Conservation (phyloP, 2,888 invertebrate genomes). For the Epistrophe eligans region DNA sequence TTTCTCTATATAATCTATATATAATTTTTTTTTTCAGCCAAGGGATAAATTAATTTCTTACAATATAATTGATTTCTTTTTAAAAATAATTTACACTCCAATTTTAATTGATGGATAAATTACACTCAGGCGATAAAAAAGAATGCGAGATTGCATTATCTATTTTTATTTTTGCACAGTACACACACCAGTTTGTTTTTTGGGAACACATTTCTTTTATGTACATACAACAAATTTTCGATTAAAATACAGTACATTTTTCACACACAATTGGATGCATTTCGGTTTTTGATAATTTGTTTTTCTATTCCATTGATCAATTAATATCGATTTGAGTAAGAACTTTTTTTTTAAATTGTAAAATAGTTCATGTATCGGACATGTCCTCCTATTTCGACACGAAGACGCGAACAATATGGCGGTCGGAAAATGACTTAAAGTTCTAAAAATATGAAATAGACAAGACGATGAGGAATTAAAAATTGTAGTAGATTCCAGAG, state of each 20-base stretch:
- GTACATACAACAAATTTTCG: conserved; percentile 11
- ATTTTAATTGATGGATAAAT: not conserved
- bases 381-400: conserved; percentile 78
- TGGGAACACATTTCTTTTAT: conserved; percentile 31
- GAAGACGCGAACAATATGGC: conserved; percentile 78
- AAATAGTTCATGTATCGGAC: conserved; percentile 78
- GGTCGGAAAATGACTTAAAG: conserved; percentile 75
- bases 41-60: conserved; percentile 34
- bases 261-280: conserved; percentile 6
- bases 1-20: conserved; percentile 40
- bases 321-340: conserved; percentile 77
- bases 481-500: conserved; percentile 62
- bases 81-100: not conserved
- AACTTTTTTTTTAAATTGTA: conserved; percentile 77
- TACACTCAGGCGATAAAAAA: not conserved
- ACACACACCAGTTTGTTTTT: conserved; percentile 8
- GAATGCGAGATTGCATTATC: conserved; percentile 2
- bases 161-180: conserved; percentile 45
- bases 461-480: conserved; percentile 14
- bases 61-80: conserved; percentile 1
- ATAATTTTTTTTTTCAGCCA: conserved; percentile 40
- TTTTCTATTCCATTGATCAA: conserved; percentile 77
- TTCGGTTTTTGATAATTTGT: not conserved
- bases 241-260: conserved; percentile 28
- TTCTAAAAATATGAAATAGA: conserved; percentile 70